phyloP scores from a whole-genome alignment of 2,113 vertebrate species.

The Penelope pileata region DNA sequence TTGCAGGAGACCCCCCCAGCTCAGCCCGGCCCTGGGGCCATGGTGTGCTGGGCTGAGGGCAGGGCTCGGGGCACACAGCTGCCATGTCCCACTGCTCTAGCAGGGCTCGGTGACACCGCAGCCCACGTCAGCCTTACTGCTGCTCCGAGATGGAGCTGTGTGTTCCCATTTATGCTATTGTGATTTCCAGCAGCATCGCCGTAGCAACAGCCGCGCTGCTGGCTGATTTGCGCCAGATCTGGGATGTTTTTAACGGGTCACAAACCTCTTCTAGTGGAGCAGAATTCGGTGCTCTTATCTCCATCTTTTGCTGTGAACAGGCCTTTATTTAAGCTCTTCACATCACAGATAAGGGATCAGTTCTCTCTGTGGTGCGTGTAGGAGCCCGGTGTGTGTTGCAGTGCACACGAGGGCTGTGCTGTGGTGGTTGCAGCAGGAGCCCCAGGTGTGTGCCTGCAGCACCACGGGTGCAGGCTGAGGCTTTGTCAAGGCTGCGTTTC shows the following conservation, averaged over 20 bases:
- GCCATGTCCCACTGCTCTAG: no score
- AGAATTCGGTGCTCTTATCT: background rate
- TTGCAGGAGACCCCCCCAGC: no score
- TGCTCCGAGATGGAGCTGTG: background rate
- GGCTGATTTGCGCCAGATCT: background rate
- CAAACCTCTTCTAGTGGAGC: background rate
- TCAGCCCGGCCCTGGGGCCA: no score
- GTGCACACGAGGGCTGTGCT: background rate
- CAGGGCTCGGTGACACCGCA: no score
- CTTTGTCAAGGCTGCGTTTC: background rate
- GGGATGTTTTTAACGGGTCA: slow-evolving; percentile 15
- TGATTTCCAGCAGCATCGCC: background rate
- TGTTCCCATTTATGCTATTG: background rate
- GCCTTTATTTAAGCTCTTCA: background rate
- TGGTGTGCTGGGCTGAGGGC: no score
- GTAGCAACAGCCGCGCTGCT: background rate
- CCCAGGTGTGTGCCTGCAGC: no score
- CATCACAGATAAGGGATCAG: background rate
- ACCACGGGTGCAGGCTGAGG: no score
- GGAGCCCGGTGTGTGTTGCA: background rate
- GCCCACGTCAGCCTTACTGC: background rate
- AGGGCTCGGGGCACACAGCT: no score
- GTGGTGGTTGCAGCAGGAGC: background rate
- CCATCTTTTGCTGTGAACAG: background rate
- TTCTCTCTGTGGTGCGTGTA: background rate